Conservation (phyloP, 2,797 vertebrate species). For the Phataginus tetradactyla region DNA sequence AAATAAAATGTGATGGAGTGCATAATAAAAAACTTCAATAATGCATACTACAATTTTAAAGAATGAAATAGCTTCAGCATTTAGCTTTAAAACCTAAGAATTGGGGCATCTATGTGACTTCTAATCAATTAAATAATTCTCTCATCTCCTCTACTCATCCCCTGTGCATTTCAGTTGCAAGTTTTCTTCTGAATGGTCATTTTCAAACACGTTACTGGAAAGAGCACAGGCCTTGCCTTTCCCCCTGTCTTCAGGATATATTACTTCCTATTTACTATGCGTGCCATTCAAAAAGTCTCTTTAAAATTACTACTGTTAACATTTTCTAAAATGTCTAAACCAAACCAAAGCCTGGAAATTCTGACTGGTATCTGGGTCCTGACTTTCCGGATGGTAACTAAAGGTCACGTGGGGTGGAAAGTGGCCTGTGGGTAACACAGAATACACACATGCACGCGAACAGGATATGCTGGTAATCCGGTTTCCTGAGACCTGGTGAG, state of each 20-base stretch:
- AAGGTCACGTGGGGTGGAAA: slow-evolving; percentile 84
- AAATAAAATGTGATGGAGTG: neutral
- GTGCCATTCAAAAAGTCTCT: slow-evolving; percentile 72
- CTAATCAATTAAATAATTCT: neutral
- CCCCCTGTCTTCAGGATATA: slow-evolving; percentile 14
- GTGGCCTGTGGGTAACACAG: slow-evolving; percentile 81
- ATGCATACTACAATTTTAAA: neutral
- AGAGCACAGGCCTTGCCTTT: slow-evolving; percentile 46
- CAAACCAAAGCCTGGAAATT: slow-evolving; percentile 85
- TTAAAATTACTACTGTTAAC: slow-evolving; percentile 70
- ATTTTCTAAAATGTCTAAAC: slow-evolving; percentile 73
- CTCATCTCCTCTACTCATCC: neutral
- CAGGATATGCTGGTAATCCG: slow-evolving; percentile 74
- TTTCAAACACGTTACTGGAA: slow-evolving; percentile 71
- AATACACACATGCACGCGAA: slow-evolving; percentile 70
- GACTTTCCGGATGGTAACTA: slow-evolving; percentile 83
- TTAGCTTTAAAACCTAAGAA: slow-evolving; percentile 43
- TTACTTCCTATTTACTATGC: slow-evolving; percentile 53
- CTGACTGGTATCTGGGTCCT: slow-evolving; percentile 79
- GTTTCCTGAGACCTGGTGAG: slow-evolving; percentile 78
- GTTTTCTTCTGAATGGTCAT: slow-evolving; percentile 59
- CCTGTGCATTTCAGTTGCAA: slow-evolving; percentile 65
- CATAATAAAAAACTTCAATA: neutral
- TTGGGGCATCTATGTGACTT: neutral
- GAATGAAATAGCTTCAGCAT: slow-evolving; percentile 34